These are phyloP conservation scores for Chloroclystis v-ata DNA, from an alignment of 2,888 invertebrate genomes.

Conservation along the genomic window DNA sequence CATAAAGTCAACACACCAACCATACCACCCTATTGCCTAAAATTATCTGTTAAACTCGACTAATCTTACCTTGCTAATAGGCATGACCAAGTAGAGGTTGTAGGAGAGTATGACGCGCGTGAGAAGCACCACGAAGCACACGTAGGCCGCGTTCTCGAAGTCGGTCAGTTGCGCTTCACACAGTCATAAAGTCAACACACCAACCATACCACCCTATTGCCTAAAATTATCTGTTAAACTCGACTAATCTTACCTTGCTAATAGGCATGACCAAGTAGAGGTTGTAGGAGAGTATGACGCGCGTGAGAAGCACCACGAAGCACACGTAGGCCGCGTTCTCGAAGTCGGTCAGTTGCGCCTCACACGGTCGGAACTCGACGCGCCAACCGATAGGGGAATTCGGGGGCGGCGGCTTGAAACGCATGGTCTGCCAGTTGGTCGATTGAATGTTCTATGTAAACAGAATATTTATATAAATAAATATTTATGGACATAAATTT, in stretches of 20 bases:
- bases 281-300: slow-evolving; percentile 97
- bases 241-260: slow-evolving; percentile 83
- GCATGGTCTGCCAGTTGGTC: slow-evolving; percentile 99
- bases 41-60: too few relatives aligned
- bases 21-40: too few relatives aligned
- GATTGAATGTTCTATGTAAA: slow-evolving; percentile 93
- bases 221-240: too few relatives aligned
- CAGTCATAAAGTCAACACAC: slow-evolving; percentile 99
- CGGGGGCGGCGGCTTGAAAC: slow-evolving; percentile 98
- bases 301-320: slow-evolving; percentile 96
- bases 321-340: slow-evolving; percentile 99
- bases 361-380: slow-evolving; percentile 99
- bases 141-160: slow-evolving; percentile 99
- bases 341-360: slow-evolving; percentile 98
- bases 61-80: slow-evolving; percentile 91
- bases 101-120: slow-evolving; percentile 98
- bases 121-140: slow-evolving; percentile 97
- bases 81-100: slow-evolving; percentile 96
- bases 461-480: not conserved
- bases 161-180: slow-evolving; percentile 99
- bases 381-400: slow-evolving; percentile 98
- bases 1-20: too few relatives aligned
- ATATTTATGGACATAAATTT: too few relatives aligned
- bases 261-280: slow-evolving; percentile 98
- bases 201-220: too few relatives aligned